Percentiles rank a stretch among this genome's conserved stretches.
Evolutionary conservation across 2,888 invertebrate species (phyloP).

Genomic region (Ochropacha duplaris): DNA sequence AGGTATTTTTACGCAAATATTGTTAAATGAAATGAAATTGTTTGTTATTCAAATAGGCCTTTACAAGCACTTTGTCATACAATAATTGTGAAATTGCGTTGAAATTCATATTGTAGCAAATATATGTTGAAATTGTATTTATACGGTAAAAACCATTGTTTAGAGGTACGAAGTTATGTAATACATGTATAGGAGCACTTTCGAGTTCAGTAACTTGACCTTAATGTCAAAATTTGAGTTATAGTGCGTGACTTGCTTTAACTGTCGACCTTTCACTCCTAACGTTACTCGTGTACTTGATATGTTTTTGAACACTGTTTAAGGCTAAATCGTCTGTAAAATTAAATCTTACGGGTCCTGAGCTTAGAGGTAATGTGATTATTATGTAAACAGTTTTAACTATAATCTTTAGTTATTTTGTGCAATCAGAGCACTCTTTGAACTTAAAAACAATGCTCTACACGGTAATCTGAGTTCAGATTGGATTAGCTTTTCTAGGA

Average conservation of each 20-base stretch:
- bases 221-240: constrained; percentile 37
- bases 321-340: neutral
- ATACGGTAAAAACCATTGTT: neutral
- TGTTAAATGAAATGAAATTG: no score
- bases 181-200: neutral
- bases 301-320: constrained; percentile 2
- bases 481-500: no score
- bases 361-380: neutral
- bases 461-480: no score
- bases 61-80: no score
- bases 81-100: no score
- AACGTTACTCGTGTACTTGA: constrained; percentile 1
- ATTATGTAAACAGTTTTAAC: neutral
- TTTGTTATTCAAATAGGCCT: no score
- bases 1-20: no score
- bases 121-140: neutral
- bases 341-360: neutral
- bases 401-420: neutral
- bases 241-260: constrained; percentile 33
- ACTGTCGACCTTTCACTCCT: constrained; percentile 7
- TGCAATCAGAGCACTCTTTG: no score
- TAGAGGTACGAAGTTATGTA: neutral
- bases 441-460: no score
- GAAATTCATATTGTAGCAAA: no score
- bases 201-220: constrained; percentile 9